These are phyloP conservation scores for Nibea albiflora DNA, from an alignment of 2,113 vertebrate genomes.

Conservation along the genomic window DNA sequence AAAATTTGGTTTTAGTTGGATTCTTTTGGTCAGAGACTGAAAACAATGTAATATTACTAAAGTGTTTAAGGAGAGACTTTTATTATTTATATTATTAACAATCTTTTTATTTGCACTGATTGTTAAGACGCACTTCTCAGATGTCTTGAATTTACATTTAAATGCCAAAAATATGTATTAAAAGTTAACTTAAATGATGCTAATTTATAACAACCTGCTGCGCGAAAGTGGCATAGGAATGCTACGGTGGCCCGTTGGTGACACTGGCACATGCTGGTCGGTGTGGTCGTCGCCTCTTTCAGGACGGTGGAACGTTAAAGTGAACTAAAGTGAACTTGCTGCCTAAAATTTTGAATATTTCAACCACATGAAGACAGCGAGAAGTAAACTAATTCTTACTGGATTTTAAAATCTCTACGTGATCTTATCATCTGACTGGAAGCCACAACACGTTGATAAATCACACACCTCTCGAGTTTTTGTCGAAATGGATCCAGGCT, in stretches of 20 bases:
- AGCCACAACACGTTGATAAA: not conserved
- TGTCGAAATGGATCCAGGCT: not conserved
- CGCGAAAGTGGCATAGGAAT: not conserved
- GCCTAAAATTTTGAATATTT: conserved; percentile 7
- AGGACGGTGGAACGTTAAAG: not conserved
- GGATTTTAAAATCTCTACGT: not conserved
- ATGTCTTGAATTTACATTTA: conserved; percentile 3
- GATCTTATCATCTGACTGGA: not conserved
- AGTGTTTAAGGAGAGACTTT: not conserved
- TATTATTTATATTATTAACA: not conserved
- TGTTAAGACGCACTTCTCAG: not conserved
- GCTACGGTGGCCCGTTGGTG: not conserved
- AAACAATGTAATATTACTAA: conserved; percentile 2
- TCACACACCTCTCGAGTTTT: not conserved
- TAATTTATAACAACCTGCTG: conserved; percentile 4
- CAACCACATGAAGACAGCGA: not conserved
- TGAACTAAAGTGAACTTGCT: too few relatives aligned
- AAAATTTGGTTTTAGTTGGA: not conserved
- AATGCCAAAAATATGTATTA: not conserved
- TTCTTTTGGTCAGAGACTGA: not conserved
- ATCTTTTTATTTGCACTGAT: conserved; percentile 25
- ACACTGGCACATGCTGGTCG: conserved; percentile 45
- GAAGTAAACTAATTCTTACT: not conserved
- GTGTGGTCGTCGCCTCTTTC: conserved; percentile 22
- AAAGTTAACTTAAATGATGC: not conserved